Percentiles rank a stretch among this genome's conserved stretches.
phyloP scores from a whole-genome alignment of 2,797 vertebrate species.

The Yasuhikotakia modesta region DNA sequence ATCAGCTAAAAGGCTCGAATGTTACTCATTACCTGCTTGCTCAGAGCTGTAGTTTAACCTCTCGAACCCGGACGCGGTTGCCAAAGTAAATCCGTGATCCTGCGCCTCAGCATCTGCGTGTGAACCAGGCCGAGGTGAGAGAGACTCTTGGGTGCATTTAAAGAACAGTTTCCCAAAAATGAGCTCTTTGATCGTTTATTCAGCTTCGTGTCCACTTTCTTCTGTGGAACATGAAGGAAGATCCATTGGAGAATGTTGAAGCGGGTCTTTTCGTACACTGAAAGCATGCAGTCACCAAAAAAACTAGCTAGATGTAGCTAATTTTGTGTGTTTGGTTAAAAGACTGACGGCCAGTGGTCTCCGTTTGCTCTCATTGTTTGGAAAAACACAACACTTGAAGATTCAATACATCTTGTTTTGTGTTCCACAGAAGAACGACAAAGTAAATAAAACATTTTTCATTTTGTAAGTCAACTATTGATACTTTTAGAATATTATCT shows the following conservation, averaged over 20 bases:
- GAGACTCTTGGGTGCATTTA: neutral
- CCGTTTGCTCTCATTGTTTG: neutral
- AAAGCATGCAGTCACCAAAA: neutral
- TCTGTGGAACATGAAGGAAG: too few species aligned
- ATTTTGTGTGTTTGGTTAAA: neutral
- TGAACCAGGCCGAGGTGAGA: neutral
- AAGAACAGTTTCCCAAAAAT: too few species aligned
- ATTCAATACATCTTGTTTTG: neutral
- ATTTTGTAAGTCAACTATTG: too few species aligned
- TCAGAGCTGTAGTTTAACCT: conserved; percentile 16
- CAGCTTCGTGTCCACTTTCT: too few species aligned
- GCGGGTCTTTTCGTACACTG: neutral
- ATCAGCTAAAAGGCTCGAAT: conserved; percentile 35
- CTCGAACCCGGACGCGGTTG: conserved; percentile 1
- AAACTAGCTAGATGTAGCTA: too few species aligned
- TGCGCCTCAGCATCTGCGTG: neutral
- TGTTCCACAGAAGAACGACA: neutral
- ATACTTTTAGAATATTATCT: too few species aligned
- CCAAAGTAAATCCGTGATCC: conserved; percentile 26
- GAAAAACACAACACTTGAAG: neutral
- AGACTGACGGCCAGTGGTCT: neutral
- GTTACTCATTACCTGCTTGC: conserved; percentile 45
- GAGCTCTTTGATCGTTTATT: too few species aligned
- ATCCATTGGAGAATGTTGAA: neutral
- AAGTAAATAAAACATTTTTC: too few species aligned